phyloP scores from a whole-genome alignment of 1,140 invertebrate species.

The Pissodes strobi region DNA sequence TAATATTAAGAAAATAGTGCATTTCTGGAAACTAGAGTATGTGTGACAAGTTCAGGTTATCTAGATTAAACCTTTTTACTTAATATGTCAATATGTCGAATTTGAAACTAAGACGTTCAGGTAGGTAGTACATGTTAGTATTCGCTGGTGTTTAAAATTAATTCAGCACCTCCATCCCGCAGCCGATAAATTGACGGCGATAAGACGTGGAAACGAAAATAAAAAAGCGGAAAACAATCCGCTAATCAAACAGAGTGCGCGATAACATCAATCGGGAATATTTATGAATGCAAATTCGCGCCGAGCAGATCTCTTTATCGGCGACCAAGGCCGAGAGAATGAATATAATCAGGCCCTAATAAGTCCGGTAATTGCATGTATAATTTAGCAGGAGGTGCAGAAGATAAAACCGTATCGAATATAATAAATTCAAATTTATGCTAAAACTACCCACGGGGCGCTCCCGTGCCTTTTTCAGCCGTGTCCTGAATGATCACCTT shows the following conservation, averaged over 20 bases:
- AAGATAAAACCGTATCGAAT: slow-evolving; percentile 48
- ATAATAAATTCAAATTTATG: slow-evolving; percentile 50
- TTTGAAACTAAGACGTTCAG: slow-evolving; percentile 3
- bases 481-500: slow-evolving; percentile 12
- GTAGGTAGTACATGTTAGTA: not conserved
- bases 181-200: slow-evolving; percentile 36
- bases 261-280: slow-evolving; percentile 48
- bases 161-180: slow-evolving; percentile 32
- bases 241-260: slow-evolving; percentile 44
- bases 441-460: slow-evolving; percentile 33
- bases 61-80: too few species aligned
- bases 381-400: slow-evolving; percentile 46
- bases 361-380: slow-evolving; percentile 48
- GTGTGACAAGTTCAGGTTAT: too few species aligned
- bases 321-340: slow-evolving; percentile 43
- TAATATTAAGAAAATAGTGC: too few species aligned
- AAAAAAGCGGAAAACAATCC: slow-evolving; percentile 45
- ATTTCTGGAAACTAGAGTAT: too few species aligned
- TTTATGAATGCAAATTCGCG: slow-evolving; percentile 47
- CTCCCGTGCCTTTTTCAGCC: slow-evolving; percentile 23
- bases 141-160: slow-evolving; percentile 20
- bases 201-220: slow-evolving; percentile 32
- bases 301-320: slow-evolving; percentile 44
- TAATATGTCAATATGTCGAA: too few species aligned
- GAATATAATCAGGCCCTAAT: slow-evolving; percentile 48